Base-by-base conservation (phyloP, 1,140 invertebrate species). In the Phenacoccus solenopsis region DNA sequence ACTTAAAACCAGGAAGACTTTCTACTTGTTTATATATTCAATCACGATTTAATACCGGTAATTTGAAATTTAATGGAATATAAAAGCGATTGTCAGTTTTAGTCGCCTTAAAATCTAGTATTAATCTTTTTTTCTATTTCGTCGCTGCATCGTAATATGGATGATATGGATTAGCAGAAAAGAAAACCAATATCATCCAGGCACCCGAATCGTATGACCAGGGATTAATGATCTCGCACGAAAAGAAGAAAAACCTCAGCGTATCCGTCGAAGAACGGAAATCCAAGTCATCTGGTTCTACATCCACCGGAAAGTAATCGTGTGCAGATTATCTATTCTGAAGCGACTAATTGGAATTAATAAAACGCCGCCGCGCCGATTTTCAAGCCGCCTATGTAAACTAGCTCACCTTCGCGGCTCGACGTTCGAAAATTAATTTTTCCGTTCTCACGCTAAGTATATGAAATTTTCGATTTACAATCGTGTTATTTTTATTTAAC, bases 11-110 rank as follows among this genome's bases (percentile, higher is more conserved):
- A 49, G 38, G 38, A 49, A 49, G 38, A 49, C 38, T 49, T 49
- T 49, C 38, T 49, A 49, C 38, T 49, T 49, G 20, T 49, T 49
- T 49, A 49, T 49, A 9, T n/a, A 49, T 49, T 49, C 38, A 49
- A 49, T 49, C 38, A 49, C 38, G 38, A 49, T 16, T 49, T n/a
- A n/a, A 49, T 49, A 49, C 38, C 20, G 38, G 13, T 49, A 49
- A 49, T 49, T n/a, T 49, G 38, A n/a, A 49, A 49, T 49, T 49
- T 49, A 49, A 49, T 49, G 38, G 38, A 49, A 49, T n/a, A 49
- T 49, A 49, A 49, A 49, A 49, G 38, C 38, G 16, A n/a, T 16
- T 16, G 38, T 49, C 5, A 9, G 38, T 49, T 49, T 49, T 32
- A 3, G 38, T 49, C 13, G 20, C 38, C 5, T 32, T 32, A 49